These are phyloP conservation scores for Oryzaephilus surinamensis DNA, from an alignment of 1,140 invertebrate genomes.

Conservation along the genomic window DNA sequence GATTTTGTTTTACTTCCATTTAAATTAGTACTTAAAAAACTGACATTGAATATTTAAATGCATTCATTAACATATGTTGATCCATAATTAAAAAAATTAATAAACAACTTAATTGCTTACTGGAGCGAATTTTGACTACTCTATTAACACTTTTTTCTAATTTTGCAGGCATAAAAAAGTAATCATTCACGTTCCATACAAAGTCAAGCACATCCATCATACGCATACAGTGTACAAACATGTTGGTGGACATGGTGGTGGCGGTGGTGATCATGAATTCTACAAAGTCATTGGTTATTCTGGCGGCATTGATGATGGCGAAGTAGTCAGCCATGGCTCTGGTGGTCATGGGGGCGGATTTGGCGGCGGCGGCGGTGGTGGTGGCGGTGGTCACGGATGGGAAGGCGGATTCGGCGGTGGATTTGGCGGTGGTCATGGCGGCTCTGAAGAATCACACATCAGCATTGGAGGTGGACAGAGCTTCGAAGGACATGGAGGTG, in stretches of 20 bases:
- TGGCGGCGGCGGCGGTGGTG: constrained; percentile 10
- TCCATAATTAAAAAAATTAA: not conserved
- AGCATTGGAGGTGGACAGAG: constrained; percentile 14
- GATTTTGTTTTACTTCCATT: not conserved
- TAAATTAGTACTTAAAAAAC: too few species aligned
- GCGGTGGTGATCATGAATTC: constrained; percentile 33
- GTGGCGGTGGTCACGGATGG: constrained; percentile 12
- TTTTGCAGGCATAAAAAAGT: constrained; percentile 45
- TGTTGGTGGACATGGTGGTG: constrained; percentile 33
- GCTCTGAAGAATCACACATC: constrained; percentile 9
- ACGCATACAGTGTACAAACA: constrained; percentile 50
- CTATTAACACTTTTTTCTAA: constrained; percentile 6
- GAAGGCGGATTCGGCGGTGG: constrained; percentile 17
- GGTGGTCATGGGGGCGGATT: constrained; percentile 22
- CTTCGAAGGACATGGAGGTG: constrained; percentile 2
- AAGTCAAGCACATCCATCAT: constrained; percentile 48
- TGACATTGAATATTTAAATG: too few species aligned
- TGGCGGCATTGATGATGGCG: constrained; percentile 30
- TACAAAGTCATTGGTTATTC: constrained; percentile 36
- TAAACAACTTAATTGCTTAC: too few species aligned
- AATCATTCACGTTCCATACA: constrained; percentile 48
- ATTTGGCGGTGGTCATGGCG: constrained; percentile 25
- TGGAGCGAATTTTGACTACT: too few species aligned
- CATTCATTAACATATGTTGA: too few species aligned
- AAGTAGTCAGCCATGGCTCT: constrained; percentile 15